Percentiles rank a stretch among this genome's conserved stretches.
These are phyloP conservation scores for Sepioteuthis lessoniana DNA, from an alignment of 2,888 invertebrate species.

Conservation along the genomic window DNA sequence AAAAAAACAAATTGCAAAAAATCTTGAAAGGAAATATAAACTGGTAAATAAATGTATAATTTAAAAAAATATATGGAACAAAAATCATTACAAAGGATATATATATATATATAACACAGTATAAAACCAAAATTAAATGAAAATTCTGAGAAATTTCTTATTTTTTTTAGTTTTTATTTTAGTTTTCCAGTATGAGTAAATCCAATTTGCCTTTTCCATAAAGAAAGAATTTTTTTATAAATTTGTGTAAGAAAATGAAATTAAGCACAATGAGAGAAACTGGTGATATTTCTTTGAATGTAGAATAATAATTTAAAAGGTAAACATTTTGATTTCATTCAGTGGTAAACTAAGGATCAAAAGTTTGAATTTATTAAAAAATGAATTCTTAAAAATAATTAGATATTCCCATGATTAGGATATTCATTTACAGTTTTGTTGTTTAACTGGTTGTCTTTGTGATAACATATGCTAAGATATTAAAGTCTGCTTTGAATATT, in stretches of 20 bases:
- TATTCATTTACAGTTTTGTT: neutral
- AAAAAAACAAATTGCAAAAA: neutral
- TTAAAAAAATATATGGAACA: neutral
- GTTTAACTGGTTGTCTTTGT: neutral
- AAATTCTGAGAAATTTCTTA: neutral
- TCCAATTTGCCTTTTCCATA: neutral
- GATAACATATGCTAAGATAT: neutral
- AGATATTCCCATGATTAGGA: too few species aligned
- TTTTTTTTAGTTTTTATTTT: neutral
- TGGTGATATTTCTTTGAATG: neutral
- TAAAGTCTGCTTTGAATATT: neutral
- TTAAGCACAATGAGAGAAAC: neutral
- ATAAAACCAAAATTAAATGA: neutral
- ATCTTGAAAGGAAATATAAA: neutral
- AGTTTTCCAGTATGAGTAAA: neutral
- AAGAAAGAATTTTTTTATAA: neutral
- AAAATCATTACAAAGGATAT: neutral
- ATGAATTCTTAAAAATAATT: neutral
- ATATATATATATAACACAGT: slow-evolving; percentile 41
- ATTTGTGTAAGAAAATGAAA: neutral
- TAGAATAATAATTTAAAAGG: neutral
- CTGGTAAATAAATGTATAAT: neutral
- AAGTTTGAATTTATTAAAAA: too few species aligned
- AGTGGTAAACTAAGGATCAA: neutral
- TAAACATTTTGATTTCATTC: neutral